Percentiles rank a stretch among this genome's conserved stretches.
Evolutionary conservation across 1,140 invertebrate species (phyloP).

Genomic region (Carcinoscorpius rotundicauda): DNA sequence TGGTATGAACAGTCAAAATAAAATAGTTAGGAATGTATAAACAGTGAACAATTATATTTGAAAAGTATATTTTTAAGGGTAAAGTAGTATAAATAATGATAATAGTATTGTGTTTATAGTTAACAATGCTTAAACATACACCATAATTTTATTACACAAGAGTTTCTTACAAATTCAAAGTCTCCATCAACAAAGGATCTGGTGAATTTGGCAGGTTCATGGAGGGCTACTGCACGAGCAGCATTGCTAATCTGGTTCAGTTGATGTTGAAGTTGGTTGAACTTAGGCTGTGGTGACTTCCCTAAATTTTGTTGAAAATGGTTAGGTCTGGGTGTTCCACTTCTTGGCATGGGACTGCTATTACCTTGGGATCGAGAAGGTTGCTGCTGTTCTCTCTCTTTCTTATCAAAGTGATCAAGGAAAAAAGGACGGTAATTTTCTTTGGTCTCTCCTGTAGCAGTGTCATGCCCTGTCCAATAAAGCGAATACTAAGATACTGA

Average conservation of each 20-base stretch:
- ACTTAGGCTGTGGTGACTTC: slow-evolving; percentile 7
- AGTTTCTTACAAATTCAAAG: slow-evolving; percentile 19
- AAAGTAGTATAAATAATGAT: too few species aligned
- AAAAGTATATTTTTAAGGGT: too few species aligned
- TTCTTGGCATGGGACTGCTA: slow-evolving; percentile 4
- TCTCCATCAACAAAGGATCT: slow-evolving; percentile 20
- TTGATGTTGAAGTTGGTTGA: slow-evolving; percentile 17
- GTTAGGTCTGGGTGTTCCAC: slow-evolving; percentile 17
- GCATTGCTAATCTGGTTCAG: slow-evolving; percentile 19
- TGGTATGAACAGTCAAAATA: too few species aligned
- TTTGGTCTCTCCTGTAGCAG: slow-evolving; percentile 19
- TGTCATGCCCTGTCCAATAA: slow-evolving; percentile 14
- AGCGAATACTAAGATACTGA: too few species aligned
- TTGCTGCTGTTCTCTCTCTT: slow-evolving; percentile 19
- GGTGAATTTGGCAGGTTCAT: slow-evolving; percentile 17
- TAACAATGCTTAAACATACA: too few species aligned
- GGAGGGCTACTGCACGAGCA: slow-evolving; percentile 13
- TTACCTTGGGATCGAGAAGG: slow-evolving; percentile 15
- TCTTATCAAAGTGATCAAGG: slow-evolving; percentile 24
- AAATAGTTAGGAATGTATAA: too few species aligned
- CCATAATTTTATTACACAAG: too few species aligned
- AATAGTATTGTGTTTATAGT: too few species aligned
- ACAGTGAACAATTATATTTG: too few species aligned
- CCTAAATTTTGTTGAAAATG: slow-evolving; percentile 13
- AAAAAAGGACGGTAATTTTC: slow-evolving; percentile 25